Evolutionary conservation across 2,113 vertebrate genomes (phyloP), one percentile per base, ranked within the genome.

Genomic region (Smithornis capensis): DNA sequence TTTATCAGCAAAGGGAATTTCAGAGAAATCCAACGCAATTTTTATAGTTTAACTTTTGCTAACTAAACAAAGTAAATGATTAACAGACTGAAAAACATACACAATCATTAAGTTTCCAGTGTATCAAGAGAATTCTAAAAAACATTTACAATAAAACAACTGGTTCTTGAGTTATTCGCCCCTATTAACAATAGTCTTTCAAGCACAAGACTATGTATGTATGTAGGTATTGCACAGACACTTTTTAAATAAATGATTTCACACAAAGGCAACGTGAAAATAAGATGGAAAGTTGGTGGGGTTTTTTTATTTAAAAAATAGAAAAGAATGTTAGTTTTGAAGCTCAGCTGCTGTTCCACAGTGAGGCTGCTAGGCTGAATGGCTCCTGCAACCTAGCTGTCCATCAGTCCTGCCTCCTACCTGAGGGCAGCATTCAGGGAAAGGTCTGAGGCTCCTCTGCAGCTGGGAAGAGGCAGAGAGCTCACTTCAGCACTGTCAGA

Each of bases 1-100:
- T 60, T 85, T 93, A 82, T 70, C 63, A 73, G 65, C 18, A 49
- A 25, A 64, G 27, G 37, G 52, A 71, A 50, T 44, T 90, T 69
- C 59, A 89, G 90, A 69, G 81, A 71, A 92, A 74, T 0, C 1
- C 22, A 68, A 18, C 14, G 28, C 50, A 56, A 37, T 42, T 90
- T 87, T 84, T 57, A 55, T 33, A 49, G 87, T 57, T 74, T 80
- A 87, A 79, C 57, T 91, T 92, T 24, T 45, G 29, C 40, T 52
- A 67, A 22, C 19, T 4, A 60, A 92, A 49, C 33, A 42, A 91
- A 49, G 91, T 95, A 79, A 96, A 96, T 92, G 60, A 94, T 97
- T 97, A 94, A 94, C 9, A 40, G 31, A 10, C 19, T 21, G 52
- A 70, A 87, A 92, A 67, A 27, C 1, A 2, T 18, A 24, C 24